Evolutionary conservation across 2,797 vertebrate genomes (phyloP), one percentile per base, ranked within the genome.

Genomic region (Oreochromis grahami): DNA sequence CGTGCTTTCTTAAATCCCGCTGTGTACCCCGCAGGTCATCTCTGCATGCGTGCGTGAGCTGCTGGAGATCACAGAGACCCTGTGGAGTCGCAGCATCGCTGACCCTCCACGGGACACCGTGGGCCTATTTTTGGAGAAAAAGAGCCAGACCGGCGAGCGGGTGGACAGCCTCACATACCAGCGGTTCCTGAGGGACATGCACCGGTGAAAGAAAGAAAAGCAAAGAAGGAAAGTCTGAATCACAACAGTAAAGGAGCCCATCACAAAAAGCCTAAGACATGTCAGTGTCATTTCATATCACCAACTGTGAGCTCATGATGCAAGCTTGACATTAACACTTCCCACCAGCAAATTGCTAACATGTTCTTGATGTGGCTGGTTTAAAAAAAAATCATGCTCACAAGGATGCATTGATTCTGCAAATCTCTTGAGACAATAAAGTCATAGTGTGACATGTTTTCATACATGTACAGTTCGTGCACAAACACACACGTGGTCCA

Each of bases 91-190:
- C 81, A 97, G 95, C 93, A 94, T 98, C 79, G 86, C 95, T 5
- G 96, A 98, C 79, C 97, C 96, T 2, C 96, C 83, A n/a, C 94
- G 94, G 88, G 98, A 98, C 87, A 86, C 80, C 34, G 38, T 89
- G 84, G 95, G 95, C 65, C 94, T 97, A 86, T 99, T 97, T 93
- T 91, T 99, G 86, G 97, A 98, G 92, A 88, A 9, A 55, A 99
- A 98, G 94, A 95, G 97, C 79, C 93, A 26, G 13, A 96, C 94
- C 1, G 98, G 98, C 72, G 78, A 79, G 77, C 87, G 21, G 63
- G 95, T 96, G 14, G 96, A 98, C 86, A 79, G 82, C 41, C 96
- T 98, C 84, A 97, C 96, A 45, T 96, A 96, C 63, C 80, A 92
- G 77, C 86, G 94, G 85, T 97, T 97, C 80, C 77, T 94, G 81